Evolutionary conservation across 2,797 vertebrate genomes (phyloP).

Genomic region (Peromyscus nudipes): DNA sequence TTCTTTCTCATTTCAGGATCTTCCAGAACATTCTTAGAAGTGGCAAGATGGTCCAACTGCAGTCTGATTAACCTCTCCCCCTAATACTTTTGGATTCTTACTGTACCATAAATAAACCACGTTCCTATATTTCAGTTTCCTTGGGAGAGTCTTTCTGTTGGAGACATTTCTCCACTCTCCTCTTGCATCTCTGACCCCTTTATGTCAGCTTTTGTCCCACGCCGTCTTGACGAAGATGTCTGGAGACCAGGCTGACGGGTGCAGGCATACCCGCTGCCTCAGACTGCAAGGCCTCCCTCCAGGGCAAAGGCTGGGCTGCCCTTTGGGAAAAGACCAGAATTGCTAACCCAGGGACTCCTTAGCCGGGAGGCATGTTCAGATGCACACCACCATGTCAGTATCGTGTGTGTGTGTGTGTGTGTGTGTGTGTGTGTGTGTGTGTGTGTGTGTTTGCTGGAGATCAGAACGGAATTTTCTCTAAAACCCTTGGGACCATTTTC

Average conservation of each 20-base stretch:
- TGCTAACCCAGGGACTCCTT: background rate
- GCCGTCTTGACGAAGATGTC: background rate
- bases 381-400: background rate
- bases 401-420: background rate
- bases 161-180: background rate
- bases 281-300: background rate
- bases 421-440: background rate
- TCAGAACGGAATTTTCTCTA: background rate
- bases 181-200: background rate
- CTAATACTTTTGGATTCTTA: background rate
- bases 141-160: background rate
- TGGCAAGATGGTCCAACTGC: background rate
- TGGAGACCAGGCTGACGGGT: background rate
- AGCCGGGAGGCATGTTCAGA: too few relatives aligned
- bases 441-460: background rate
- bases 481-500: too few relatives aligned
- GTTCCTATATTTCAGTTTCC: background rate
- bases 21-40: background rate
- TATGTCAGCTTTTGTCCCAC: background rate
- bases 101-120: background rate
- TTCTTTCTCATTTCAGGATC: background rate
- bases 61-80: background rate
- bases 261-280: background rate
- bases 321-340: background rate
- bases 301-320: background rate